Conservation (phyloP, 2,113 vertebrate genomes). For the Bambusicola thoracicus region DNA sequence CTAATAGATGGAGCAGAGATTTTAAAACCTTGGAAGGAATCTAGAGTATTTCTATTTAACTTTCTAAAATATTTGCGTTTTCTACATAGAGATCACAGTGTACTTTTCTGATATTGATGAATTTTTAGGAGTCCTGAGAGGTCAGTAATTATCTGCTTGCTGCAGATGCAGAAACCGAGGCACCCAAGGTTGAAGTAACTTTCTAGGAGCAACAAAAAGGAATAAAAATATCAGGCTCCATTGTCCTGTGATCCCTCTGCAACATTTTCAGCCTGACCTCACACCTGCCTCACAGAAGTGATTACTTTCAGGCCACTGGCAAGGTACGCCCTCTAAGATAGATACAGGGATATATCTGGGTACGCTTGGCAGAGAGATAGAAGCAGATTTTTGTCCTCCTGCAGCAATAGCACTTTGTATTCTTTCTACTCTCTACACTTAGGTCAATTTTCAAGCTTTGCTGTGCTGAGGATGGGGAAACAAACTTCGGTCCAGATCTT, state of each 20-base stretch:
- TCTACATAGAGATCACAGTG: background rate
- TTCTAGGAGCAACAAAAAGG: background rate
- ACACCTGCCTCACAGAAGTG: background rate
- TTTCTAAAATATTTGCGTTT: background rate
- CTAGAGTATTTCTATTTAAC: background rate
- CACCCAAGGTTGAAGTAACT: background rate
- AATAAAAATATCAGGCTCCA: background rate
- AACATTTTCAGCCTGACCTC: background rate
- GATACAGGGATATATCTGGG: background rate
- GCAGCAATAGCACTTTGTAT: no score
- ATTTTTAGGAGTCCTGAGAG: background rate
- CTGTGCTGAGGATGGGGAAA: no score
- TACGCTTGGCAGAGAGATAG: no score
- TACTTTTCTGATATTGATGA: background rate
- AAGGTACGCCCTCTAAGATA: background rate
- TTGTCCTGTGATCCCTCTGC: background rate
- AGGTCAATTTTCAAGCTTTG: no score
- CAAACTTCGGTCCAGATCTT: no score
- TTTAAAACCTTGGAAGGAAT: slow-evolving; percentile 9
- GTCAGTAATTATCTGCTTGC: background rate
- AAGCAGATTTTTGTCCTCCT: no score
- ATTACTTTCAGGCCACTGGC: background rate
- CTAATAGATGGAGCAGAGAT: background rate
- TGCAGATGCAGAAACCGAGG: background rate
- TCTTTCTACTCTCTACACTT: no score